phyloP scores from a whole-genome alignment of 2,888 invertebrate genomes.

The Sarcophaga caerulescens region DNA sequence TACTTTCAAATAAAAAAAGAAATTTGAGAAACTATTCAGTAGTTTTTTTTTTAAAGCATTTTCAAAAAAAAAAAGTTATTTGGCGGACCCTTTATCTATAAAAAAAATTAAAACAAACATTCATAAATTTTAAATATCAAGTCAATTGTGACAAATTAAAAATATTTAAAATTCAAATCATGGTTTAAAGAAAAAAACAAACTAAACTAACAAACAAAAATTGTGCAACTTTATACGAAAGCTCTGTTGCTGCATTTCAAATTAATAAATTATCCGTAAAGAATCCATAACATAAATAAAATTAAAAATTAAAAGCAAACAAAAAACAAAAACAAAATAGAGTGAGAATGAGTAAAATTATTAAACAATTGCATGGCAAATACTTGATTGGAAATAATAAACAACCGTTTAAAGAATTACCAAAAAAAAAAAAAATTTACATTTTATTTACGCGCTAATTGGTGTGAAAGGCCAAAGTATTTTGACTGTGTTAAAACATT shows the following conservation, averaged over 20 bases:
- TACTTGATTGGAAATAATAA: slow-evolving; percentile 22
- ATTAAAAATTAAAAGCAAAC: background rate
- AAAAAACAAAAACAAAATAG: background rate
- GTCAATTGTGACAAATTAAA: slow-evolving; percentile 40
- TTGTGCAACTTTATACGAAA: no score
- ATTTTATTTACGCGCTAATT: slow-evolving; percentile 46
- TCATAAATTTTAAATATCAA: slow-evolving; percentile 3
- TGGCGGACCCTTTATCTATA: no score
- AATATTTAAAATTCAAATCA: background rate
- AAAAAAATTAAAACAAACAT: no score
- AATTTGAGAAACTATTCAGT: no score
- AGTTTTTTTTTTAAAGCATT: no score
- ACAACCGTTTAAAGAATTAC: slow-evolving; percentile 14
- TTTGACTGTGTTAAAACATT: background rate
- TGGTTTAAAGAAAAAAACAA: no score
- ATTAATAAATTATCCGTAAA: no score
- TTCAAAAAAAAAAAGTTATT: no score
- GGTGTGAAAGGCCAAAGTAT: slow-evolving; percentile 54
- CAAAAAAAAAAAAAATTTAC: slow-evolving; percentile 32
- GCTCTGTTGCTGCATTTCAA: no score
- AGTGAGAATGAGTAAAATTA: background rate
- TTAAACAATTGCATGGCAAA: slow-evolving; percentile 49
- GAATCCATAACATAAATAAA: slow-evolving; percentile 44
- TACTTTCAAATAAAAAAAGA: no score
- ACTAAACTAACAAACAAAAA: no score